phyloP scores from a whole-genome alignment of 2,113 vertebrate genomes.

The Epinephelus lanceolatus region DNA sequence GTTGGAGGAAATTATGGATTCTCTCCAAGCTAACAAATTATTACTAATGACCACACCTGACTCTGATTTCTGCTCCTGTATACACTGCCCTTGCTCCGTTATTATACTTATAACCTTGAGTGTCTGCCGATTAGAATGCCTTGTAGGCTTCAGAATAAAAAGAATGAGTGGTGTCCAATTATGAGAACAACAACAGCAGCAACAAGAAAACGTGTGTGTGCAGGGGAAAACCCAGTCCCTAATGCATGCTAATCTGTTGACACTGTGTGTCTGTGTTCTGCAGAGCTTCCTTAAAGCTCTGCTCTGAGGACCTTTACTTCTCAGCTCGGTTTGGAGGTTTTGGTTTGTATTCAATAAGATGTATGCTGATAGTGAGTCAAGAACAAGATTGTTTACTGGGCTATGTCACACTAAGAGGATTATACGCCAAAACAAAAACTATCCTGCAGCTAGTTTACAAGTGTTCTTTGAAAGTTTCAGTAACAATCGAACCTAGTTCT shows the following conservation, averaged over 20 bases:
- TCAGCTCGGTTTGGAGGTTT: neutral
- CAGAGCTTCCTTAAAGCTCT: neutral
- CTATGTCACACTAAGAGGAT: constrained; percentile 19
- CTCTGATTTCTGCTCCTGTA: neutral
- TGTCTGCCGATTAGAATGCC: neutral
- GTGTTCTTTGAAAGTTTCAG: neutral
- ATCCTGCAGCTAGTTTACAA: neutral
- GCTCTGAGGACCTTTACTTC: neutral
- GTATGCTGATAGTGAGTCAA: neutral
- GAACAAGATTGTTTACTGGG: constrained; percentile 6
- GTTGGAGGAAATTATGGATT: neutral
- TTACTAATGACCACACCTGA: neutral
- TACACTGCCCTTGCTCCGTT: neutral
- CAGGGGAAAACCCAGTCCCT: constrained; percentile 1
- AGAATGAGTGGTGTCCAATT: neutral
- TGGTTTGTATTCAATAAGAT: neutral
- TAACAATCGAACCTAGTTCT: neutral
- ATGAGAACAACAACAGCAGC: constrained; percentile 16
- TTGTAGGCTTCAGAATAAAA: neutral
- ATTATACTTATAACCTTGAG: constrained; percentile 25
- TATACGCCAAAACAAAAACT: neutral
- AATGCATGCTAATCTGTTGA: constrained; percentile 48
- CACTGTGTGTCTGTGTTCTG: constrained; percentile 11
- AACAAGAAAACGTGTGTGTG: constrained; percentile 12
- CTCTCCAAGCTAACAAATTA: neutral